Percentiles rank a stretch among this genome's conserved stretches.
phyloP scores from a whole-genome alignment of 2,113 vertebrate species.

The Cardinalis cardinalis region DNA sequence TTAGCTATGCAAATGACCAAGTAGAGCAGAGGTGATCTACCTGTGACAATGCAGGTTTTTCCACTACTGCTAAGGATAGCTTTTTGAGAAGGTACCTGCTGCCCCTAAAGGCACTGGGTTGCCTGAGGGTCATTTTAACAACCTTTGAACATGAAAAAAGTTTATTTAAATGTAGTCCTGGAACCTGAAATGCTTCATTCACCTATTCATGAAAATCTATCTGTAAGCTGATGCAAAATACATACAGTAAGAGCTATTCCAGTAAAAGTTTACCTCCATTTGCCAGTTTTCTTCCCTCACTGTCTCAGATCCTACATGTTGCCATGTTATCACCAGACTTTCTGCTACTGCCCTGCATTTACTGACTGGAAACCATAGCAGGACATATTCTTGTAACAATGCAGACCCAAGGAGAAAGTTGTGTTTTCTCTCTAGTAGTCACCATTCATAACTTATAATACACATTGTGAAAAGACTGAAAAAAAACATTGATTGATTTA shows the following conservation, averaged over 20 bases:
- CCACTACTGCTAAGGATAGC: not conserved
- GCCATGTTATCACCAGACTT: not conserved
- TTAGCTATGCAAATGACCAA: not conserved
- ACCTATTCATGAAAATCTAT: not conserved
- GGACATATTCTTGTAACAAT: not conserved
- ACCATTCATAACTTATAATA: not conserved
- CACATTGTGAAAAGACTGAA: not conserved
- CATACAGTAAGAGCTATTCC: not conserved
- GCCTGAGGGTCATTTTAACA: not conserved
- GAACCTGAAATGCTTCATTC: not conserved
- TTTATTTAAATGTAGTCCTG: not conserved
- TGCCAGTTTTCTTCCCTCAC: not conserved
- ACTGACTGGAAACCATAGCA: not conserved
- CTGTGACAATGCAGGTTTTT: not conserved
- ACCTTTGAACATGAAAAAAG: not conserved
- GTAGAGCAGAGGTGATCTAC: not conserved
- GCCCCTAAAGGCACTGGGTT: fast-evolving
- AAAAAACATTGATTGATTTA: conserved; percentile 33
- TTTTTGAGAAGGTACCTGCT: not conserved
- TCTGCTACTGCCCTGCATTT: not conserved
- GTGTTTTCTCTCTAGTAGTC: not conserved
- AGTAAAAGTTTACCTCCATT: not conserved
- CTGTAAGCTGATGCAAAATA: not conserved
- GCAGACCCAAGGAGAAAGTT: not conserved
- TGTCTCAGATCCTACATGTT: not conserved